Evolutionary conservation across 2,797 vertebrate genomes (phyloP).

Genomic region (Pteropus rufus): DNA sequence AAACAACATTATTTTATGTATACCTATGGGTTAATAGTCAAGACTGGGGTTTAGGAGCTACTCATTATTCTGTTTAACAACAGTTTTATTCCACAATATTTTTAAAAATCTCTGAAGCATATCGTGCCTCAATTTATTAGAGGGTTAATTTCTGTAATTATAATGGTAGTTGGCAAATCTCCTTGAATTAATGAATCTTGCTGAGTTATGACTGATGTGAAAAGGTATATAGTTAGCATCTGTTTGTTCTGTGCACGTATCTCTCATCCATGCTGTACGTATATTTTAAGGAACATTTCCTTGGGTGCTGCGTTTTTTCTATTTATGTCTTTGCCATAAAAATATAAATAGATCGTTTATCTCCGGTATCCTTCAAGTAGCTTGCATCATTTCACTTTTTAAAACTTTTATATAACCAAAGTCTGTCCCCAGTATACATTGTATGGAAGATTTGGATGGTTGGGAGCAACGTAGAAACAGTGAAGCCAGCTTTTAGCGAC

Average conservation of each 20-base stretch:
- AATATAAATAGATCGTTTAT: slow-evolving; percentile 73
- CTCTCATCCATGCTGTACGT: slow-evolving; percentile 47
- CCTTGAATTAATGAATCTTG: slow-evolving; percentile 15
- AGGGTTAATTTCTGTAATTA: slow-evolving; percentile 16
- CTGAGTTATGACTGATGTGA: slow-evolving; percentile 42
- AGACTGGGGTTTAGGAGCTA: neutral
- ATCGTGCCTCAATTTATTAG: neutral
- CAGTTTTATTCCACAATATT: neutral
- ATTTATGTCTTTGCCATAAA: slow-evolving; percentile 72
- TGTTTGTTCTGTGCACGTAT: slow-evolving; percentile 48
- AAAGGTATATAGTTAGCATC: slow-evolving; percentile 58
- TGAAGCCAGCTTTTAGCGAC: neutral
- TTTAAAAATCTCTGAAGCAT: neutral
- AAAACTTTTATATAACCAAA: slow-evolving; percentile 56
- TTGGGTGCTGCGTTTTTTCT: slow-evolving; percentile 58
- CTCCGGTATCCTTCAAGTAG: slow-evolving; percentile 65
- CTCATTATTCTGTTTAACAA: neutral
- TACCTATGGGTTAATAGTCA: neutral
- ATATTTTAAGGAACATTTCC: slow-evolving; percentile 70
- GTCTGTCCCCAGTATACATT: neutral
- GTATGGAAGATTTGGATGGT: neutral
- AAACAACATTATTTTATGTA: neutral
- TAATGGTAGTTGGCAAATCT: neutral
- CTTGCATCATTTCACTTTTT: slow-evolving; percentile 57
- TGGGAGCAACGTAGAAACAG: neutral